Conservation (phyloP, 1,140 invertebrate species). For the Sycophaga agraensis region DNA sequence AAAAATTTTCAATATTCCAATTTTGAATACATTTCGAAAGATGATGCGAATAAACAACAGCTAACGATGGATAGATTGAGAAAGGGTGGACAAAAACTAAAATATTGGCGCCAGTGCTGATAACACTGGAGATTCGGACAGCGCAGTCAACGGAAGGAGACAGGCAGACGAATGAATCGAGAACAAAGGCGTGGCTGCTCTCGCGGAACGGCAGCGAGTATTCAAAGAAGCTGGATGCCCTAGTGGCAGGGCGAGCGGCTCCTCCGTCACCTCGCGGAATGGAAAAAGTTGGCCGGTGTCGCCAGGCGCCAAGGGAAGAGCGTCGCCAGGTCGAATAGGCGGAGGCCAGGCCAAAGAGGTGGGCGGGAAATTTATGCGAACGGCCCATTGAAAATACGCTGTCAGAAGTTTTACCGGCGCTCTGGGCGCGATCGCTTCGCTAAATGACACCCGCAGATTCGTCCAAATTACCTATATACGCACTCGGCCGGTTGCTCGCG, state of each 20-base stretch:
- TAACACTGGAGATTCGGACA: too few species aligned
- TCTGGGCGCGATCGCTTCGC: slow-evolving; percentile 22
- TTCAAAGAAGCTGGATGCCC: slow-evolving; percentile 28
- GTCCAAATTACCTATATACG: background rate
- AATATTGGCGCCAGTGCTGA: too few species aligned
- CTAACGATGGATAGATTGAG: background rate
- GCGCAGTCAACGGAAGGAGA: too few species aligned
- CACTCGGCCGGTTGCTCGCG: too few species aligned
- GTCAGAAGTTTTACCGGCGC: slow-evolving; percentile 20
- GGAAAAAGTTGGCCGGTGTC: slow-evolving; percentile 29
- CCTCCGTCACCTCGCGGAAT: slow-evolving; percentile 25
- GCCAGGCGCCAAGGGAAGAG: too few species aligned
- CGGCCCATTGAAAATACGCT: slow-evolving; percentile 27
- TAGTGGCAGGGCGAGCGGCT: background rate
- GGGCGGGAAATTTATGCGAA: slow-evolving; percentile 11
- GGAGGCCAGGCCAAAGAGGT: too few species aligned
- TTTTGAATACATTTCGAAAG: background rate
- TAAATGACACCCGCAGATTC: slow-evolving; percentile 13
- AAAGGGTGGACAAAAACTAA: too few species aligned
- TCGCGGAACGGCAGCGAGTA: slow-evolving; percentile 20
- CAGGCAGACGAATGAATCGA: background rate
- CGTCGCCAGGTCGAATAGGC: too few species aligned
- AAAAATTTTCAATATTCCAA: too few species aligned
- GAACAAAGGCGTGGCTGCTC: slow-evolving; percentile 15
- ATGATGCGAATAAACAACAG: background rate